Conservation (phyloP, 2,888 invertebrate genomes). For the Diaperis boleti region DNA sequence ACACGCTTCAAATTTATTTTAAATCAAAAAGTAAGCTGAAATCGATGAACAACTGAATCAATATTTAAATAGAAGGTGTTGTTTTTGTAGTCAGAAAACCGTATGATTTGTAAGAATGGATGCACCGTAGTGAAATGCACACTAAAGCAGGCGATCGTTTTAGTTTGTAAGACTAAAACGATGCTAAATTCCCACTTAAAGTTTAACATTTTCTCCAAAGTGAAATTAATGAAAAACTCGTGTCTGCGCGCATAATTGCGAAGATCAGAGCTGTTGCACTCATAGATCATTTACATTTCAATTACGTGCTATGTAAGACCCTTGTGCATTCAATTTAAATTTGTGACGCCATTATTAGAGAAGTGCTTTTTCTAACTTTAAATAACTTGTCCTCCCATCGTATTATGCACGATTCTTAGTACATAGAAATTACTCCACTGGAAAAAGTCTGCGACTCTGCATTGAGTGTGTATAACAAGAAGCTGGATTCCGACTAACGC, state of each 20-base stretch:
- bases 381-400: constrained; percentile 29
- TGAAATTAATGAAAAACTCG: constrained; percentile 12
- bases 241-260: constrained; percentile 8
- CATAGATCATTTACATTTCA: constrained; percentile 16
- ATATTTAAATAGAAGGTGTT: neutral
- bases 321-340: constrained; percentile 25
- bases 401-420: constrained; percentile 22
- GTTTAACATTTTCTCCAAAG: constrained; percentile 2
- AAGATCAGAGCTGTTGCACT: constrained; percentile 9
- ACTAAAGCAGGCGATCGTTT: neutral
- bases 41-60: constrained; percentile 4
- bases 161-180: neutral
- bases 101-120: no score
- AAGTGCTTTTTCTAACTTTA: constrained; percentile 27
- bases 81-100: neutral
- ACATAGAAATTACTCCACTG: constrained; percentile 22
- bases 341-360: constrained; percentile 23
- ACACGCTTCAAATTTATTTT: constrained; percentile 23
- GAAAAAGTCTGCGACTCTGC: constrained; percentile 30
- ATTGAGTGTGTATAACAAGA: constrained; percentile 26
- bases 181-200: constrained; percentile 2
- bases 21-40: constrained; percentile 20
- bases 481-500: constrained; percentile 20
- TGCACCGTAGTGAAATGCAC: no score
- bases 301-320: constrained; percentile 6